These are phyloP conservation scores for Lordiphosa collinella DNA, from an alignment of 1,140 invertebrate species.

Conservation along the genomic window DNA sequence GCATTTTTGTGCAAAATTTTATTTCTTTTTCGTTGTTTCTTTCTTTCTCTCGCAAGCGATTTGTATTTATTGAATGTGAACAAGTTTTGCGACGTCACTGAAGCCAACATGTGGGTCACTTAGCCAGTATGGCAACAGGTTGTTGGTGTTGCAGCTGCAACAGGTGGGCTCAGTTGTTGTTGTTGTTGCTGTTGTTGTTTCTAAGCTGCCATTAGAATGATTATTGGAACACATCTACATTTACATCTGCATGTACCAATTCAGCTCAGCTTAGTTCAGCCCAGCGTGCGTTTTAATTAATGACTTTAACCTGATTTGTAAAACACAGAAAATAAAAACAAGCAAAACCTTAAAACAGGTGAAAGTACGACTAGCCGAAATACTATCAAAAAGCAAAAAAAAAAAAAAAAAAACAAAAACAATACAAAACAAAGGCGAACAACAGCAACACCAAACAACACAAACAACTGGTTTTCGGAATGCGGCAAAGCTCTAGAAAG, in stretches of 20 bases:
- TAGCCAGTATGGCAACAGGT: conserved; percentile 57
- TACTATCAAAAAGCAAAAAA: conserved; percentile 6
- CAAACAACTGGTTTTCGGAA: conserved; percentile 38
- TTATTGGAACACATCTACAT: neutral
- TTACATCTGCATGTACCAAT: conserved; percentile 1
- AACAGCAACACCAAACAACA: neutral
- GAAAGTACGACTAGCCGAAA: conserved; percentile 49
- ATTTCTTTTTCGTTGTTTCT: conserved; percentile 21
- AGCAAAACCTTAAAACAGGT: conserved; percentile 39
- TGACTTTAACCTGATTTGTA: conserved; percentile 50
- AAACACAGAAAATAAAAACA: conserved; percentile 43
- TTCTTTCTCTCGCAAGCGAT: conserved; percentile 29
- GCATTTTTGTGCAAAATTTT: conserved; percentile 39
- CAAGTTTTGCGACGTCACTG: conserved; percentile 39
- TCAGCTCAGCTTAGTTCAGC: conserved; percentile 7
- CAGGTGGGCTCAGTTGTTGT: conserved; percentile 22
- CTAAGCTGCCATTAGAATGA: too few species aligned
- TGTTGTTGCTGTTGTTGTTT: conserved; percentile 18
- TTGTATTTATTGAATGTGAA: conserved; percentile 54
- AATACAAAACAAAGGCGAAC: conserved; percentile 10
- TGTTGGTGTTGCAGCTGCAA: conserved; percentile 16
- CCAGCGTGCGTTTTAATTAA: conserved; percentile 39
- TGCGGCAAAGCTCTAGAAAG: conserved; percentile 38
- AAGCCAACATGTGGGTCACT: conserved; percentile 52
- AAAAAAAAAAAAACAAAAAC: conserved; percentile 2